Conservation (phyloP, 2,113 vertebrate species). For the Antechinus flavipes region DNA sequence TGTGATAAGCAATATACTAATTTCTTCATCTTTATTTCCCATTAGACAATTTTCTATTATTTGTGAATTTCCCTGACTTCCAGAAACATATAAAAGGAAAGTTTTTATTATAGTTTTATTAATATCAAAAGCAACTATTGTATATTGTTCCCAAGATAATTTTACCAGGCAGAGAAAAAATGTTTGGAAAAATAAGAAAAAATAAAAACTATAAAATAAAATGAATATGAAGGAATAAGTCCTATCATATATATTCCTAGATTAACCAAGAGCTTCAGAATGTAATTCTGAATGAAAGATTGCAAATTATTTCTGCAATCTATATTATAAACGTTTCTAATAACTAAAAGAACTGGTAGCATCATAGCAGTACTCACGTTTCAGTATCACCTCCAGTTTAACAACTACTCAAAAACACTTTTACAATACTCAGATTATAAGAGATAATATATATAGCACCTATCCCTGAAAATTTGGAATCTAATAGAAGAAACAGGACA, state of each 20-base stretch:
- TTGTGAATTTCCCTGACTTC: conserved; percentile 57
- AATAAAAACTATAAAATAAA: conserved; percentile 65
- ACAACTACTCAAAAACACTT: neutral
- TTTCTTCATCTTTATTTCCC: conserved; percentile 62
- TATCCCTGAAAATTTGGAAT: neutral
- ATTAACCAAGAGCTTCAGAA: conserved; percentile 51
- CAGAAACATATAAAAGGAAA: conserved; percentile 60
- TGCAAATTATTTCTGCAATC: neutral
- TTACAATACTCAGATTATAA: neutral
- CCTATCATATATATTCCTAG: conserved; percentile 52
- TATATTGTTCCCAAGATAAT: conserved; percentile 40
- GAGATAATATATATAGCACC: neutral
- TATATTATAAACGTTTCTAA: neutral
- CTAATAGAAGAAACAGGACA: neutral
- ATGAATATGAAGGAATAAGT: conserved; percentile 57
- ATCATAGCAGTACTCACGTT: neutral
- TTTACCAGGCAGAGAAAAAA: conserved; percentile 42
- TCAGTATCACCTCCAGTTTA: neutral
- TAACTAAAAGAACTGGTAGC: neutral
- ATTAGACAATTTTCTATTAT: conserved; percentile 65
- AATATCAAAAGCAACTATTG: conserved; percentile 38
- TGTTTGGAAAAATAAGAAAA: conserved; percentile 53
- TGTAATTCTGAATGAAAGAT: conserved; percentile 12
- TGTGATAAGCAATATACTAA: conserved; percentile 39
- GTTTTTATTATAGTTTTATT: conserved; percentile 52